These are phyloP conservation scores for Rhamnusium bicolor DNA, from an alignment of 2,888 invertebrate genomes.

Conservation along the genomic window DNA sequence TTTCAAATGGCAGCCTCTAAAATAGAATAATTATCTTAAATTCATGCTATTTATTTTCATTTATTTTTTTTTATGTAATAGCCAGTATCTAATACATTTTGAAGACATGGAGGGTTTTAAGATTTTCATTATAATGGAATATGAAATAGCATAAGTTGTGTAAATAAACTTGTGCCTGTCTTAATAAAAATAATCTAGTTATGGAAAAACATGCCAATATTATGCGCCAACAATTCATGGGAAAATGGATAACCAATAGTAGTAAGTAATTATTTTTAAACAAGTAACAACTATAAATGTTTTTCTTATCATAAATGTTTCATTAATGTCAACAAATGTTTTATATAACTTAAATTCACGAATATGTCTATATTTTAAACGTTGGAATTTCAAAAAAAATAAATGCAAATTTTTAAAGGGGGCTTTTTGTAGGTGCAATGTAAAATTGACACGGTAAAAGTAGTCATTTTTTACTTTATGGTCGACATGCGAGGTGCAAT, in stretches of 20 bases:
- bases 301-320: not conserved
- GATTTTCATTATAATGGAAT: constrained; percentile 7
- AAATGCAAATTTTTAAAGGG: too few species aligned
- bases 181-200: not conserved
- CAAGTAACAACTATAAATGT: not conserved
- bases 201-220: constrained; percentile 16
- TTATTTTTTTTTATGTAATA: constrained; percentile 20
- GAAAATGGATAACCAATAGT: constrained; percentile 29
- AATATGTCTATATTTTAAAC: not conserved
- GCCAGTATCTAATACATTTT: not conserved
- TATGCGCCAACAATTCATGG: constrained; percentile 30
- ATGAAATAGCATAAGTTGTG: not conserved
- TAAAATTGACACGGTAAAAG: too few species aligned
- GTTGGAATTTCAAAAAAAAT: too few species aligned
- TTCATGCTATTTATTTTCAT: constrained; percentile 13
- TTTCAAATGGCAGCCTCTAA: constrained; percentile 22
- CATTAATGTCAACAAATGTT: not conserved
- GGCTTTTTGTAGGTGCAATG: too few species aligned
- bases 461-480: too few species aligned
- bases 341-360: not conserved
- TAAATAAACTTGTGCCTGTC: not conserved
- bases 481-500: too few species aligned
- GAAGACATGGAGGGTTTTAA: constrained; percentile 2
- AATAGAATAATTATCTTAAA: constrained; percentile 28
- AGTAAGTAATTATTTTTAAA: constrained; percentile 22